Evolutionary conservation across 2,113 vertebrate species (phyloP).

Genomic region (Sapayoa aenigma): DNA sequence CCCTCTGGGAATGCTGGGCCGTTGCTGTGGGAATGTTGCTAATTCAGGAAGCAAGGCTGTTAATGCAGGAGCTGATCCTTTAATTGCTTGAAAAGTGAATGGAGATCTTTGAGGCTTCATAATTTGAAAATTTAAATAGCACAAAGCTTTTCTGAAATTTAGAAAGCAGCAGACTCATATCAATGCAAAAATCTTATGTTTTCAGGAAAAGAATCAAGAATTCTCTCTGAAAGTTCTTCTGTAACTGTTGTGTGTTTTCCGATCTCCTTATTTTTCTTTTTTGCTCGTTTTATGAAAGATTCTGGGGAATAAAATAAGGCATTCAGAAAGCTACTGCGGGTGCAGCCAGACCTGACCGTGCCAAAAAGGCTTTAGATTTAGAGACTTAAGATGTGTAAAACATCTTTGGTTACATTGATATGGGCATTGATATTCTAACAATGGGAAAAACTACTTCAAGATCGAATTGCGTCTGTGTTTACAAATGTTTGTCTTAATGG

Average conservation of each 20-base stretch:
- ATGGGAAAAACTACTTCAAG: neutral
- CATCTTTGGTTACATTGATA: neutral
- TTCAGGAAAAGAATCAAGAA: neutral
- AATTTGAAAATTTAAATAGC: neutral
- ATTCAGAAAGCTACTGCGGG: neutral
- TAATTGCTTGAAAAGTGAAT: neutral
- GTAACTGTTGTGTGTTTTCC: neutral
- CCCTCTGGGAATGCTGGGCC: neutral
- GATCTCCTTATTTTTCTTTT: neutral
- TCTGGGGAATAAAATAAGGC: neutral
- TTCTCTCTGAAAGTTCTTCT: neutral
- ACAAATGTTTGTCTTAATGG: neutral
- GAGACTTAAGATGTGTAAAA: neutral
- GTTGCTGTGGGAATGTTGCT: neutral
- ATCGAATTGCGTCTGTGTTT: neutral
- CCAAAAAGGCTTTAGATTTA: neutral
- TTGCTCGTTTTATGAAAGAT: neutral
- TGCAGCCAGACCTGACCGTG: neutral
- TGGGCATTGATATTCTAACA: neutral
- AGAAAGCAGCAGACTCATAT: neutral
- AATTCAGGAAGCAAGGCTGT: neutral
- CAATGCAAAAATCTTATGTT: neutral
- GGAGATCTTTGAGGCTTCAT: neutral
- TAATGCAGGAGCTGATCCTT: neutral
- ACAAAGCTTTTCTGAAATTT: neutral